Evolutionary conservation across 2,888 invertebrate genomes (phyloP).

Genomic region (Drosophila pegasa): DNA sequence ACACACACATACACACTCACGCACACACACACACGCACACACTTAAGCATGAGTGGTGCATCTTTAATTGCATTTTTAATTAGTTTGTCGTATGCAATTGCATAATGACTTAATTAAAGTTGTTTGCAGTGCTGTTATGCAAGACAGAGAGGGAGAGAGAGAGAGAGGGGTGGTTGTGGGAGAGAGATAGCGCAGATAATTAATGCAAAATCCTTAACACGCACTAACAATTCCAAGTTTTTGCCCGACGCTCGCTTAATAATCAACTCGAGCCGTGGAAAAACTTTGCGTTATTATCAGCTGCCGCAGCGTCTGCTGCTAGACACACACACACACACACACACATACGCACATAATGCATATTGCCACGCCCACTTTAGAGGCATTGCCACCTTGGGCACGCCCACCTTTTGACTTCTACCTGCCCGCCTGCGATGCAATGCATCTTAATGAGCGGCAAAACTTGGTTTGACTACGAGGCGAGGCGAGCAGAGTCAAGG

Average conservation of each 20-base stretch:
- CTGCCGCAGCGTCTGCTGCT: slow-evolving; percentile 15
- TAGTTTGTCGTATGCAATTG: slow-evolving; percentile 70
- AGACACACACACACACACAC: too few species aligned
- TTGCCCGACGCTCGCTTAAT: slow-evolving; percentile 54
- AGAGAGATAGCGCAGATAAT: slow-evolving; percentile 52
- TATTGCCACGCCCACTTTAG: slow-evolving; percentile 5
- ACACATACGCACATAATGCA: slow-evolving; percentile 71
- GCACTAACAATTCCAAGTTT: slow-evolving; percentile 76
- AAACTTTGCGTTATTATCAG: slow-evolving; percentile 72
- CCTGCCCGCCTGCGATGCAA: slow-evolving; percentile 44
- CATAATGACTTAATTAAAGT: slow-evolving; percentile 78
- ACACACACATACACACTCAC: neutral
- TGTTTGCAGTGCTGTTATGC: slow-evolving; percentile 33
- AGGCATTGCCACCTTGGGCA: neutral
- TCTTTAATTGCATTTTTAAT: slow-evolving; percentile 68
- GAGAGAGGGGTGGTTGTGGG: too few species aligned
- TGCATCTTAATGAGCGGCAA: slow-evolving; percentile 74
- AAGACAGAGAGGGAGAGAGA: neutral
- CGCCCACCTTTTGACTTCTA: slow-evolving; percentile 5
- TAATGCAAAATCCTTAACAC: slow-evolving; percentile 78
- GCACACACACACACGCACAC: neutral
- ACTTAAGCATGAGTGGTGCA: slow-evolving; percentile 11
- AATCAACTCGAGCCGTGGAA: slow-evolving; percentile 67
- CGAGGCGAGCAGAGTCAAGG: neutral
- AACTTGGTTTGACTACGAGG: slow-evolving; percentile 20